phyloP scores from a whole-genome alignment of 1,140 invertebrate genomes.

The Pseudomyrmex pallidus region DNA sequence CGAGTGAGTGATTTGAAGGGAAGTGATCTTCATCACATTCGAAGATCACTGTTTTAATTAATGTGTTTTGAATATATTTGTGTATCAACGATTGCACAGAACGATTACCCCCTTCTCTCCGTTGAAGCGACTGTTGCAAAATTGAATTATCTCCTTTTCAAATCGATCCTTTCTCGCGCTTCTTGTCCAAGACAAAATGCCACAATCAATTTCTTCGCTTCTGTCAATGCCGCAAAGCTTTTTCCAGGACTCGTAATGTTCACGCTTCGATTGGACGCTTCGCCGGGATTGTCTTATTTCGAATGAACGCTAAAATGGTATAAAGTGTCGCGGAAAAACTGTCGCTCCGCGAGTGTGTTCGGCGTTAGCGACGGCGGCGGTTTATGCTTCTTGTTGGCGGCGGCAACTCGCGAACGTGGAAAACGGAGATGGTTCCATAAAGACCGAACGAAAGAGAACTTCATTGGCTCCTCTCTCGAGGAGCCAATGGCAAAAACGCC shows the following conservation, averaged over 20 bases:
- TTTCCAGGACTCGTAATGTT: not conserved
- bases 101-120: too few relatives aligned
- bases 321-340: not conserved
- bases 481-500: conserved; percentile 72
- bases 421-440: conserved; percentile 38
- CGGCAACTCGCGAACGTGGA: conserved; percentile 20
- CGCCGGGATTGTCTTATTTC: conserved; percentile 12
- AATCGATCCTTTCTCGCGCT: too few relatives aligned
- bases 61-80: too few relatives aligned
- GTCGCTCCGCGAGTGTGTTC: conserved; percentile 9
- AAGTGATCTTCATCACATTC: too few relatives aligned
- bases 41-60: too few relatives aligned
- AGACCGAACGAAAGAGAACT: conserved; percentile 79
- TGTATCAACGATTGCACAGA: too few relatives aligned
- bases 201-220: too few relatives aligned
- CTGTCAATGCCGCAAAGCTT: too few relatives aligned
- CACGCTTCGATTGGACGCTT: not conserved
- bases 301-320: not conserved
- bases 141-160: too few relatives aligned
- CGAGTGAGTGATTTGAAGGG: too few relatives aligned
- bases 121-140: too few relatives aligned
- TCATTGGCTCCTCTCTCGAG: conserved; percentile 72
- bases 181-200: not conserved
- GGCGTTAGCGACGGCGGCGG: conserved; percentile 27
- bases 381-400: conserved; percentile 47